phyloP scores from a whole-genome alignment of 1,140 invertebrate genomes.

The Trachelipus rathkii region DNA sequence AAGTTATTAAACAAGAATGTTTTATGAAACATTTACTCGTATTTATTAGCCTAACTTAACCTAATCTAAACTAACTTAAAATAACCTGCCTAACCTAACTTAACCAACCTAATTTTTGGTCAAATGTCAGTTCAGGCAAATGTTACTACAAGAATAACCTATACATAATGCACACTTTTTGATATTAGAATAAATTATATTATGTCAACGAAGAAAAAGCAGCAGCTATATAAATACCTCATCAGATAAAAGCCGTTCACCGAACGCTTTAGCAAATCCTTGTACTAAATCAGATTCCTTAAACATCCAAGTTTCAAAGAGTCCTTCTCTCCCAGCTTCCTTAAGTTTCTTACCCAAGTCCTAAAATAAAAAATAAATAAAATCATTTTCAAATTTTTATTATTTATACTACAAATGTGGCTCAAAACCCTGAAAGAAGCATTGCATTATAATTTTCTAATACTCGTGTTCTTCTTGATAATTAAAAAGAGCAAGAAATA shows the following conservation, averaged over 20 bases:
- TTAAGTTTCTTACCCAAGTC: slow-evolving; percentile 46
- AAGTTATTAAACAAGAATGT: no score
- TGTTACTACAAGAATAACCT: no score
- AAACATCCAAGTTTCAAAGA: slow-evolving; percentile 50
- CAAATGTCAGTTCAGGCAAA: no score
- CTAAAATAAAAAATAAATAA: slow-evolving; percentile 10
- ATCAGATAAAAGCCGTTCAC: background rate
- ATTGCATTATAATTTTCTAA: background rate
- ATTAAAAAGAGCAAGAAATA: no score
- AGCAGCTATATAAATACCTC: background rate
- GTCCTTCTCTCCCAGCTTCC: slow-evolving; percentile 46
- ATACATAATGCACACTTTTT: no score
- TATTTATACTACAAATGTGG: background rate
- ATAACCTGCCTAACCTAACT: no score
- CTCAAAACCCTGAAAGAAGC: background rate
- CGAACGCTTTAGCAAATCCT: background rate
- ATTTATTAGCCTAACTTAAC: no score
- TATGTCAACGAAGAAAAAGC: slow-evolving; percentile 24
- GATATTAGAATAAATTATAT: background rate
- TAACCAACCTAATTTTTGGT: no score
- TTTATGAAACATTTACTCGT: no score
- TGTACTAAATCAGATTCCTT: slow-evolving; percentile 47
- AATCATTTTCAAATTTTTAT: background rate
- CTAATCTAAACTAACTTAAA: no score
- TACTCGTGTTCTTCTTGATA: no score